Base-by-base conservation (phyloP, 37 sponge, comb jelly and placozoan genomes). In the Hexactinellida sp. region DNA sequence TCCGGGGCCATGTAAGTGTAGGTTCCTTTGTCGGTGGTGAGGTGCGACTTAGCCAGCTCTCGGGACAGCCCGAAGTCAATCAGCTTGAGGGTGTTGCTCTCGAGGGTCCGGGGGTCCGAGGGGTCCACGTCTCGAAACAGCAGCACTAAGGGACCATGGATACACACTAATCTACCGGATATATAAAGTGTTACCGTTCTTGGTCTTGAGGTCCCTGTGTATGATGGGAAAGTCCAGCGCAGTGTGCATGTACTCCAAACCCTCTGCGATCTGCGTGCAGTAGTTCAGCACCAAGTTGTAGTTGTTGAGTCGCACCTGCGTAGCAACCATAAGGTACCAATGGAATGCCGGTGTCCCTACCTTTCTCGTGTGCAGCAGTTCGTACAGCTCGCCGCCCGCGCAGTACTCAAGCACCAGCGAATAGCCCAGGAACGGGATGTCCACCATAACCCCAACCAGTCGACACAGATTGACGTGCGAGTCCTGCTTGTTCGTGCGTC, bases 181-280 rank as follows among this genome's bases (percentile, higher is more conserved):
- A 63, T 63, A n/a, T 23, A n/a, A 25, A 63, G 19, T 23, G 34
- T 63, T 63, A 63, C 76, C 76, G 34, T 63, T 63, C 76, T 63
- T 63, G 34, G 76, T 63, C 34, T 63, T 63, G 76, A 63, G 76
- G 76, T 63, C 76, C 13, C 76, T 63, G 34, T 63, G 76, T 32
- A 63, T 63, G 34, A 63, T 63, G 5, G 76, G 76, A n/a, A 63
- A 3, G 3, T 63, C 76, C 76, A 63, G 76, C 3, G 76, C 76
- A 25, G 76, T 21, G 76, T 63, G 76, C 76, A 63, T 63, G 34
- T 63, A 63, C 34, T 63, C 76, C 28, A 63, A 23, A 1, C 76
- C 76, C 76, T 63, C 76, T n/a, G 76, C 76, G 3, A 63, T 63
- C 76, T 63, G 76, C 5, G 13, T 7, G 34, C 76, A 63, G 76